A percentile compares a stretch with the other conserved stretches of the same genome.
phyloP scores from a whole-genome alignment of 2,797 vertebrate species.

The Jordanella pulchra region DNA sequence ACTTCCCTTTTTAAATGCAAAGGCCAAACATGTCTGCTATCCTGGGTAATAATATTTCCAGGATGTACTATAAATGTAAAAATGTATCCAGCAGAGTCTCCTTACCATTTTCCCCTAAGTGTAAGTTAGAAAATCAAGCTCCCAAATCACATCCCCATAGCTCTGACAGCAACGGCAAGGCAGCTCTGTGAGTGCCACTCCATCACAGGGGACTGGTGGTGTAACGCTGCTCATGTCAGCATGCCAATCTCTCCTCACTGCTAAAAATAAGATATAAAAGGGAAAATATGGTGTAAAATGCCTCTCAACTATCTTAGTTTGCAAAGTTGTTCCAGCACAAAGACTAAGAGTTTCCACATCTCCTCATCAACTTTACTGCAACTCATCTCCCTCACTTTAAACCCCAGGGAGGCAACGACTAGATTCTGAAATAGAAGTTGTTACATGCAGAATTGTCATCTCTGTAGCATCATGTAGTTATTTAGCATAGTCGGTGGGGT shows the following conservation, averaged over 20 bases:
- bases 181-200: constrained; percentile 57
- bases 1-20: constrained; percentile 61
- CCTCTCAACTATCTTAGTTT: constrained; percentile 53
- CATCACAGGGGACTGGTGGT: constrained; percentile 59
- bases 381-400: constrained; percentile 38
- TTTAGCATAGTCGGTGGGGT: constrained; percentile 23
- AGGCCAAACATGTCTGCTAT: constrained; percentile 36
- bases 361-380: constrained; percentile 44
- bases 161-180: constrained; percentile 66
- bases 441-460: constrained; percentile 48
- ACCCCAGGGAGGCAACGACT: constrained; percentile 45
- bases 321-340: constrained; percentile 60
- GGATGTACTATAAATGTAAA: constrained; percentile 53
- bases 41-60: constrained; percentile 47
- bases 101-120: constrained; percentile 44
- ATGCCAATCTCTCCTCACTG: constrained; percentile 20
- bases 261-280: constrained; percentile 80
- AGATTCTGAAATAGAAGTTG: constrained; percentile 36
- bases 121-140: constrained; percentile 54
- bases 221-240: constrained; percentile 55
- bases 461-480: constrained; percentile 15
- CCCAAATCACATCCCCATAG: constrained; percentile 62
- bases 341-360: constrained; percentile 54
- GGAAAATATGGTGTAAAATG: constrained; percentile 17
- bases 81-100: constrained; percentile 54